Evolutionary conservation across 2,888 invertebrate species (phyloP).

Genomic region (Archaeoteleia sp.): DNA sequence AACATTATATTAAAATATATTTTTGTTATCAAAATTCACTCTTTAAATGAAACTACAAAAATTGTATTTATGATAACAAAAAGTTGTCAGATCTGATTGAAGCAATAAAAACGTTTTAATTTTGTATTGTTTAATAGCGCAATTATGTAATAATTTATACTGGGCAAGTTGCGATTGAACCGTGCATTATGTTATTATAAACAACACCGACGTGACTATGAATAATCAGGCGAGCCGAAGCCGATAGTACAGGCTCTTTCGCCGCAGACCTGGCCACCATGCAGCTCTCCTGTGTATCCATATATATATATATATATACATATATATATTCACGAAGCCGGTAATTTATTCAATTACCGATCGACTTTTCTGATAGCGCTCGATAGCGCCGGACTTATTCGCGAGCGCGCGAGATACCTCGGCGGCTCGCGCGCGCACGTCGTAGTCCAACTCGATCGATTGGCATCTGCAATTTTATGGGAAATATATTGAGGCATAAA

Average conservation of each 20-base stretch:
- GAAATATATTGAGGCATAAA: constrained; percentile 39
- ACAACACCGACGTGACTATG: constrained; percentile 44
- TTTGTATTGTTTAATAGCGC: constrained; percentile 34
- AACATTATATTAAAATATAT: too few relatives aligned
- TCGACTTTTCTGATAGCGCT: constrained; percentile 38
- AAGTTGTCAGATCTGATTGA: too few relatives aligned
- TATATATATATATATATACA: constrained; percentile 15
- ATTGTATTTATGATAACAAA: too few relatives aligned
- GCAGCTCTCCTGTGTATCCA: constrained; percentile 27
- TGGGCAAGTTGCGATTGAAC: constrained; percentile 21
- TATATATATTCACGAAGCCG: constrained; percentile 22
- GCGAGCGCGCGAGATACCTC: constrained; percentile 31
- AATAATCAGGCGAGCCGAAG: constrained; percentile 25
- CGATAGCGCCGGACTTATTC: constrained; percentile 34
- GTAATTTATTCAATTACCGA: constrained; percentile 54
- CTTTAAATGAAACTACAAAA: too few relatives aligned
- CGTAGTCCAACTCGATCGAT: constrained; percentile 28
- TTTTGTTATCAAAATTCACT: too few relatives aligned
- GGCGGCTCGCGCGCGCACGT: constrained; percentile 18
- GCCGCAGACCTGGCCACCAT: constrained; percentile 27
- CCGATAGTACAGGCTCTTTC: constrained; percentile 22
- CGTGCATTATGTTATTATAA: constrained; percentile 37
- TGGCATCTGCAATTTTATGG: constrained; percentile 44
- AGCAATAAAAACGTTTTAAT: too few relatives aligned
- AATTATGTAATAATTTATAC: constrained; percentile 38